phyloP scores from a whole-genome alignment of 2,113 vertebrate species.

The Charina bottae region DNA sequence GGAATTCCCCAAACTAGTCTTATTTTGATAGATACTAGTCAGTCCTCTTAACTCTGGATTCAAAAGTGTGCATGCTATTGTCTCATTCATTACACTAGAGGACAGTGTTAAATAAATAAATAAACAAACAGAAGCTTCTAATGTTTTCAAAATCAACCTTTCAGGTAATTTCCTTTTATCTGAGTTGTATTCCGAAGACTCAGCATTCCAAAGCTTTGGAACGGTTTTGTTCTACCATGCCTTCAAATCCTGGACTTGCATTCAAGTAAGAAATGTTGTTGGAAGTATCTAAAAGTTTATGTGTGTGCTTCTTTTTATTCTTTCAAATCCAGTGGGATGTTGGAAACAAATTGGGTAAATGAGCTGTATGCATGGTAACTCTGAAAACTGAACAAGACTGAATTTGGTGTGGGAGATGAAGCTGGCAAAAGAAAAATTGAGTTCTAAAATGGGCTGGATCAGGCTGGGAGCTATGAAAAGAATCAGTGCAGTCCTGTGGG shows the following conservation, averaged over 20 bases:
- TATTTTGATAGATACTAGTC: neutral
- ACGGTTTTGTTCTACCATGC: constrained; percentile 88
- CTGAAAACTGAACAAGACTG: neutral
- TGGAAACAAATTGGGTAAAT: neutral
- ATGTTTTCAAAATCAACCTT: constrained; percentile 55
- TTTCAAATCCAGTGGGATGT: neutral
- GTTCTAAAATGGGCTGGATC: neutral
- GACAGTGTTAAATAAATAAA: too few relatives aligned
- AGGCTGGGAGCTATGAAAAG: neutral
- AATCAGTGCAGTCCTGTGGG: neutral
- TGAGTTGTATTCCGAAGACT: constrained; percentile 87
- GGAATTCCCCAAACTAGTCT: neutral
- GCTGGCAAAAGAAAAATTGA: neutral
- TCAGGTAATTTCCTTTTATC: constrained; percentile 91
- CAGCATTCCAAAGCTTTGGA: constrained; percentile 92
- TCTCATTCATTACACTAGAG: neutral
- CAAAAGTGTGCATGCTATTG: neutral
- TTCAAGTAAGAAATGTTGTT: constrained; percentile 82
- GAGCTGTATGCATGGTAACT: neutral
- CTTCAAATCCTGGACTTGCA: constrained; percentile 88
- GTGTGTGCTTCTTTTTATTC: constrained; percentile 34
- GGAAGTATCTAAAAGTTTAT: neutral
- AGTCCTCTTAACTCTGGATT: neutral
- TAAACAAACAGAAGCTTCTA: neutral
- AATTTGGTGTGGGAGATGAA: neutral